Percentiles rank a stretch among this genome's conserved stretches.
Evolutionary conservation across 1,140 invertebrate species (phyloP).

Genomic region (Zophobas morio): DNA sequence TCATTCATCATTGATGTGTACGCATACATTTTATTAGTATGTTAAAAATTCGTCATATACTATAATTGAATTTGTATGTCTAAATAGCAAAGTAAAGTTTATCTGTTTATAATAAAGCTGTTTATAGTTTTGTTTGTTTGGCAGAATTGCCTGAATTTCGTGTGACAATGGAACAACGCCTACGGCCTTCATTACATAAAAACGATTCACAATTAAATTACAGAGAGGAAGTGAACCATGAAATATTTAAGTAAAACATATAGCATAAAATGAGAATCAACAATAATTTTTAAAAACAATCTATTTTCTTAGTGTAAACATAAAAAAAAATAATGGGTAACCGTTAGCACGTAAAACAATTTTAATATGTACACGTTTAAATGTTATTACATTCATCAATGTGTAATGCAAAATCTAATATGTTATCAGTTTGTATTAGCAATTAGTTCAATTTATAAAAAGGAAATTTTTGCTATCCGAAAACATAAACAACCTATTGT

Average conservation of each 20-base stretch:
- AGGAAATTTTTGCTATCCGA: slow-evolving; percentile 7
- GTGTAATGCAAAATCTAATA: neutral
- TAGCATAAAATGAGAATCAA: neutral
- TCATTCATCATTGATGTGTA: neutral
- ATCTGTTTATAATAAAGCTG: neutral
- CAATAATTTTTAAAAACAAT: neutral
- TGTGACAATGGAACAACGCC: slow-evolving; percentile 32
- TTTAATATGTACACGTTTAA: too few relatives aligned
- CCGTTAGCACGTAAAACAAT: too few relatives aligned
- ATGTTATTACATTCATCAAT: too few relatives aligned
- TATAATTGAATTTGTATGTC: slow-evolving; percentile 29
- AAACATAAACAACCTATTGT: slow-evolving; percentile 17
- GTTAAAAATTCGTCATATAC: slow-evolving; percentile 20
- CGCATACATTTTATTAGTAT: neutral
- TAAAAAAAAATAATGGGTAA: too few relatives aligned
- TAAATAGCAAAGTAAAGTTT: slow-evolving; percentile 31
- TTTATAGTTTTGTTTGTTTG: neutral
- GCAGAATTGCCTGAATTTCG: slow-evolving; percentile 4
- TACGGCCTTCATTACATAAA: slow-evolving; percentile 36
- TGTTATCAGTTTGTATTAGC: slow-evolving; percentile 7
- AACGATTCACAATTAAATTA: slow-evolving; percentile 32
- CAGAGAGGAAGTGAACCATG: neutral
- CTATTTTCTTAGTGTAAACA: neutral
- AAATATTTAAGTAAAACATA: slow-evolving; percentile 25
- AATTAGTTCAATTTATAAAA: slow-evolving; percentile 30